phyloP scores from a whole-genome alignment of 2,888 invertebrate species.

The Empis stercorea region DNA sequence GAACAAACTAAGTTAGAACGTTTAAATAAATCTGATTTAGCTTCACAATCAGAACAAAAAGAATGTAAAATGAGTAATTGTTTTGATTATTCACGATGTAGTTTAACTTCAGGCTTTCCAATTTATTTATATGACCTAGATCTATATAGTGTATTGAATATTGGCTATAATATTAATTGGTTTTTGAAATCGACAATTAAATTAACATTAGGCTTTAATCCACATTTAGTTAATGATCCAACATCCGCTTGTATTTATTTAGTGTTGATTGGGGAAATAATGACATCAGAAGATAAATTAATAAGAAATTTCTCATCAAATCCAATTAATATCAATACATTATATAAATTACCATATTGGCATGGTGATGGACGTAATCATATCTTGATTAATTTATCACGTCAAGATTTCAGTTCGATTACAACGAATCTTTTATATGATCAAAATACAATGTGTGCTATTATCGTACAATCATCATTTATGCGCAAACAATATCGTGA shows the following conservation, averaged over 20 bases:
- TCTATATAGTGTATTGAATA: conserved; percentile 50
- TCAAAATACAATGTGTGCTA: conserved; percentile 74
- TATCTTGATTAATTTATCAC: conserved; percentile 68
- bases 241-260: conserved; percentile 79
- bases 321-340: conserved; percentile 42
- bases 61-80: conserved; percentile 77
- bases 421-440: conserved; percentile 57
- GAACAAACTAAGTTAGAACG: conserved; percentile 80
- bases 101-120: conserved; percentile 82
- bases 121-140: conserved; percentile 86
- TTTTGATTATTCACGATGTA: conserved; percentile 90
- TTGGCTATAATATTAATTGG: conserved; percentile 64
- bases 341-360: conserved; percentile 74
- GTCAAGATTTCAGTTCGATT: conserved; percentile 55
- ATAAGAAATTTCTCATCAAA: conserved; percentile 18
- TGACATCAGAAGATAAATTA: conserved; percentile 40
- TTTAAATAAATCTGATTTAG: conserved; percentile 79
- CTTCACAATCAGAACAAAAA: conserved; percentile 43
- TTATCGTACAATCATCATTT: conserved; percentile 78
- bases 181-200: conserved; percentile 71
- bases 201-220: conserved; percentile 72
- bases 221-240: conserved; percentile 72
- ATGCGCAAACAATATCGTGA: conserved; percentile 50
- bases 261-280: conserved; percentile 70
- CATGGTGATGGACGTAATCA: conserved; percentile 93